Evolutionary conservation across 2,888 invertebrate genomes (phyloP).

Genomic region (Stenchaetothrips biformis): DNA sequence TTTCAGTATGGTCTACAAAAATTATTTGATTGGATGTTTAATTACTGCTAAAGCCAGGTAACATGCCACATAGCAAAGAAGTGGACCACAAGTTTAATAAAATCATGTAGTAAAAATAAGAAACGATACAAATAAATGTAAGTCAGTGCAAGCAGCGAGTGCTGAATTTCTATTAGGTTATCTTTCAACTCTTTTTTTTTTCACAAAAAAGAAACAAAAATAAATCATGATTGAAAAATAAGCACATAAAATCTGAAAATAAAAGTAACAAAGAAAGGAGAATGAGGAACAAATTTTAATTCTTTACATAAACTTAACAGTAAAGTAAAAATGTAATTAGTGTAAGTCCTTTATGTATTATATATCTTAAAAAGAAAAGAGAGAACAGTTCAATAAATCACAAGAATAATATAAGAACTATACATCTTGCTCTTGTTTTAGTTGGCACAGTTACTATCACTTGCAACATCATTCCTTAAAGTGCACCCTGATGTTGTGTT

Average conservation of each 20-base stretch:
- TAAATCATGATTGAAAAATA: not conserved
- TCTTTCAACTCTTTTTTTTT: not conserved
- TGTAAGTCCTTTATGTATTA: not conserved
- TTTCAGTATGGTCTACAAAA: not conserved
- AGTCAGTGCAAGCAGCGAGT: not conserved
- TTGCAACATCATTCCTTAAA: conserved; percentile 11
- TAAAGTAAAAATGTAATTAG: not conserved
- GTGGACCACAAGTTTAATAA: not conserved
- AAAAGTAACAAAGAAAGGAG: not conserved
- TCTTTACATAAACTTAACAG: not conserved
- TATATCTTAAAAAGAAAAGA: not conserved
- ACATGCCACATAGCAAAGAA: not conserved
- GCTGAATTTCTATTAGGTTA: not conserved
- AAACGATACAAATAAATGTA: not conserved
- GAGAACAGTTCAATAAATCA: not conserved
- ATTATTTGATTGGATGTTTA: not conserved
- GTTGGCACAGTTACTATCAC: conserved; percentile 18
- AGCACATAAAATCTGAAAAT: not conserved
- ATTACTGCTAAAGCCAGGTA: not conserved
- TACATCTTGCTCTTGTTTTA: not conserved
- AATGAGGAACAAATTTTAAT: not conserved
- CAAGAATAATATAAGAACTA: not conserved
- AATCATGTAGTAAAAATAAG: not conserved
- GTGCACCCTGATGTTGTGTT: not conserved
- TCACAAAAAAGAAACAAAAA: not conserved